Conservation (phyloP, 2,113 vertebrate genomes). For the Leptobrachium ailaonicum region DNA sequence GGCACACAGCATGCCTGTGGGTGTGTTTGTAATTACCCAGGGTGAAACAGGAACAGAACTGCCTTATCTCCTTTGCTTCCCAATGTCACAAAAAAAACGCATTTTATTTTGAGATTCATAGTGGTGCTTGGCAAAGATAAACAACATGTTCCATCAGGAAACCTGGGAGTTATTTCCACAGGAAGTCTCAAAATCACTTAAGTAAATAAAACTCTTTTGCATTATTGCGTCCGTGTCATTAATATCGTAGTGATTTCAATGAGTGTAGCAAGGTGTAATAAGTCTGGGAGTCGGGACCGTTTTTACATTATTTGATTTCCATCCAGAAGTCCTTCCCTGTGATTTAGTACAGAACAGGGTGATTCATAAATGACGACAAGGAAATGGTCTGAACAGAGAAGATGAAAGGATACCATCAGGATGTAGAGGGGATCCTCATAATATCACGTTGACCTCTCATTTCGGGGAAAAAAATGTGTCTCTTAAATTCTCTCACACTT, state of each 20-base stretch:
- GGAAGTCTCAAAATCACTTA: slow-evolving; percentile 98
- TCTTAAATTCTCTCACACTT: too few relatives aligned
- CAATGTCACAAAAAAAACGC: slow-evolving; percentile 81
- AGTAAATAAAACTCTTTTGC: slow-evolving; percentile 89
- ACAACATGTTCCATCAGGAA: slow-evolving; percentile 99
- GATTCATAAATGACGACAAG: slow-evolving; percentile 46
- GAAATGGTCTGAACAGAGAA: slow-evolving; percentile 35
- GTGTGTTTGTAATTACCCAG: slow-evolving; percentile 74
- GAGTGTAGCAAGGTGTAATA: slow-evolving; percentile 54
- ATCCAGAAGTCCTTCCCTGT: not conserved
- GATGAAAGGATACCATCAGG: slow-evolving; percentile 33
- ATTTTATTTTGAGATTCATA: slow-evolving; percentile 98
- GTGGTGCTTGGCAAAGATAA: slow-evolving; percentile 98
- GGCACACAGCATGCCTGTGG: slow-evolving; percentile 68
- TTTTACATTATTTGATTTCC: slow-evolving; percentile 42
- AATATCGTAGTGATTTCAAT: slow-evolving; percentile 55
- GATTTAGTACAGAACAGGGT: slow-evolving; percentile 5
- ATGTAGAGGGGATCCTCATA: slow-evolving; percentile 45
- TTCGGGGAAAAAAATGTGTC: too few relatives aligned
- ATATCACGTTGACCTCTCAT: slow-evolving; percentile 37
- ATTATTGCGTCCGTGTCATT: slow-evolving; percentile 65
- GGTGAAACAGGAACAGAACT: slow-evolving; percentile 86
- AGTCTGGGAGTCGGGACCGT: slow-evolving; percentile 17
- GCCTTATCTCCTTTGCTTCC: slow-evolving; percentile 86
- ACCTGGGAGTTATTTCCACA: slow-evolving; percentile 95